Evolutionary conservation across 2,797 vertebrate genomes (phyloP), one percentile per base, ranked within the genome.

Genomic region (Sphenopsis melanotis): DNA sequence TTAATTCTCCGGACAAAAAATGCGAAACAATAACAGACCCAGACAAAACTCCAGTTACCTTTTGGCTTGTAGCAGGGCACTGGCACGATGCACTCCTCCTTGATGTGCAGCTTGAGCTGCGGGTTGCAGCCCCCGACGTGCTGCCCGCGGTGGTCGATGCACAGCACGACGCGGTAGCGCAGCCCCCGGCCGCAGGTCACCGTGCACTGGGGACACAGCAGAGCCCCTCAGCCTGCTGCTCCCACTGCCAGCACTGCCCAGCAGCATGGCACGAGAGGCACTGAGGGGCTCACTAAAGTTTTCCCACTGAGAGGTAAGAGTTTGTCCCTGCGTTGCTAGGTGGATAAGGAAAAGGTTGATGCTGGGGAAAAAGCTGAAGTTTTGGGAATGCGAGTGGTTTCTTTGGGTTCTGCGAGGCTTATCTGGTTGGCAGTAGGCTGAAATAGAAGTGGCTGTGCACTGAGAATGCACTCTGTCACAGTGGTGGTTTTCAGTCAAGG

Each of bases 111-210:
- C 89, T 99, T 99, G 68, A 98, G 97, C 5, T 98, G 98, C 0
- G 98, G 94, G 11, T 98, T 98, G 87, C 99, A 99, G 93, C 99
- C 99, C 6, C 99, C 99, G 0, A 98, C 98, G 11, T 99, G 99
- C 96, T 99, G 98, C 36, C 99, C 99, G 1, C 88, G 98, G 90
- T 99, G 98, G 96, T 99, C 98, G 32, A 99, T 98, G 37, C 99
- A 99, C 60, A 99, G 97, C 84, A 99, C 99, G 5, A 99, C 99
- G 15, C 99, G 98, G 95, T 99, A 99, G 6, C 98, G 98, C 89
- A 99, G 89, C 5, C 99, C 99, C 10, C 97, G 98, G 27, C 99
- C 99, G 49, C 99, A 99, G 13, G 99, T 99, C 96, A 99, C 99
- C 0, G 99, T 99, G 97, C 99, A 99, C 99, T 99, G 89, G 65